Conservation (phyloP, 2,113 vertebrate genomes). For the Agapornis roseicollis region DNA sequence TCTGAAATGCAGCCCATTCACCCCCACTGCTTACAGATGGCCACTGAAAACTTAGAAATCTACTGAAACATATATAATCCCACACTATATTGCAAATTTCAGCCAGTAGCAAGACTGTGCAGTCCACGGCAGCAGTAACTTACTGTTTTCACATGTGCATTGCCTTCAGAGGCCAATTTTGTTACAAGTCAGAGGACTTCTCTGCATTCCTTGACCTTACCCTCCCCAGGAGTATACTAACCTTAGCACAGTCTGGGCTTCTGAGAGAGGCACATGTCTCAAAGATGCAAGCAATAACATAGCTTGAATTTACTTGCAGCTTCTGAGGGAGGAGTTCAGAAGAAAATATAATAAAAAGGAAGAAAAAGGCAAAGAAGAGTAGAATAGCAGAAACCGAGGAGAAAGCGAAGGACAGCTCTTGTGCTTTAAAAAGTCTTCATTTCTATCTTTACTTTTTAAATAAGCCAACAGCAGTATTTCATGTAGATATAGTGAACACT, state of each 20-base stretch:
- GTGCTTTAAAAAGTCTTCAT: neutral
- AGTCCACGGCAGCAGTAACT: neutral
- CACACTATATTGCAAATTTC: neutral
- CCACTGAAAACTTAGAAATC: slow-evolving; percentile 9
- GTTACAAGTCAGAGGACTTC: neutral
- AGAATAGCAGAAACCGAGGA: neutral
- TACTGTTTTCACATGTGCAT: neutral
- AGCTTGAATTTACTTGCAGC: neutral
- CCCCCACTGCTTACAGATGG: slow-evolving; percentile 52
- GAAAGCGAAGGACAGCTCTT: neutral
- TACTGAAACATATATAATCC: neutral
- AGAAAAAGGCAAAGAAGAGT: neutral
- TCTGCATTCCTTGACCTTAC: neutral
- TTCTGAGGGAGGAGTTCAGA: neutral
- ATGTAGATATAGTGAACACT: neutral
- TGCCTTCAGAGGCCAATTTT: slow-evolving; percentile 30
- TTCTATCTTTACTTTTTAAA: neutral
- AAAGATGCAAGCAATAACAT: neutral
- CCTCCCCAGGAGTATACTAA: neutral
- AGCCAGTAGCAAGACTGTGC: neutral
- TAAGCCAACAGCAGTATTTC: neutral
- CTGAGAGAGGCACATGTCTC: neutral
- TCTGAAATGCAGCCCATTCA: slow-evolving; percentile 51
- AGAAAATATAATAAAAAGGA: neutral
- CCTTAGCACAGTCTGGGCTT: neutral